These are phyloP conservation scores for Choloepus hoffmanni DNA, from an alignment of 2,113 vertebrate species.

Conservation along the genomic window DNA sequence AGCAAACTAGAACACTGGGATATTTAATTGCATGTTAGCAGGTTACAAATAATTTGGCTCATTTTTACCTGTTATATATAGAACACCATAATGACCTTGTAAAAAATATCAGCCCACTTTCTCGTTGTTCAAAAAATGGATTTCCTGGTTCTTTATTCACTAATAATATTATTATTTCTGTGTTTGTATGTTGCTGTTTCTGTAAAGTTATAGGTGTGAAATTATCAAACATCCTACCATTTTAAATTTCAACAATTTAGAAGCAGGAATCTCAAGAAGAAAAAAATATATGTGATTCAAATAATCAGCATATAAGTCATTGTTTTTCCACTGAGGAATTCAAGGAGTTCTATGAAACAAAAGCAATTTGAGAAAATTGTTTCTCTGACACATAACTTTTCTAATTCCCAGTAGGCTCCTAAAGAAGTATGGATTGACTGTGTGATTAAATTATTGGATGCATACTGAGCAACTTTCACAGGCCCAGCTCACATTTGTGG, in stretches of 20 bases:
- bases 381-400: background rate
- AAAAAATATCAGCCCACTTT: background rate
- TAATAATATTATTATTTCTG: background rate
- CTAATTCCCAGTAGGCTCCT: background rate
- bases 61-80: background rate
- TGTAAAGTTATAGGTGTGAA: background rate
- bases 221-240: background rate
- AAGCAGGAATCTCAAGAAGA: background rate
- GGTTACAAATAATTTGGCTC: background rate
- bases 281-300: background rate
- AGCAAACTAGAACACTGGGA: background rate
- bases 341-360: background rate
- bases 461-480: background rate
- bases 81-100: background rate
- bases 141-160: background rate
- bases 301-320: fast-evolving
- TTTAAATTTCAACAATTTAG: background rate
- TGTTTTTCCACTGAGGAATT: background rate
- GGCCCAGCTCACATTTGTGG: background rate
- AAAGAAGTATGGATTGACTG: background rate
- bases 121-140: background rate
- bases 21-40: background rate
- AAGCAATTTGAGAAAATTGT: background rate
- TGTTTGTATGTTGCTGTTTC: background rate
- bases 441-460: background rate